A percentile compares a stretch with the other conserved stretches of the same genome.
Conservation (phyloP, 2,113 vertebrate genomes). For the Aphelocoma coerulescens region DNA sequence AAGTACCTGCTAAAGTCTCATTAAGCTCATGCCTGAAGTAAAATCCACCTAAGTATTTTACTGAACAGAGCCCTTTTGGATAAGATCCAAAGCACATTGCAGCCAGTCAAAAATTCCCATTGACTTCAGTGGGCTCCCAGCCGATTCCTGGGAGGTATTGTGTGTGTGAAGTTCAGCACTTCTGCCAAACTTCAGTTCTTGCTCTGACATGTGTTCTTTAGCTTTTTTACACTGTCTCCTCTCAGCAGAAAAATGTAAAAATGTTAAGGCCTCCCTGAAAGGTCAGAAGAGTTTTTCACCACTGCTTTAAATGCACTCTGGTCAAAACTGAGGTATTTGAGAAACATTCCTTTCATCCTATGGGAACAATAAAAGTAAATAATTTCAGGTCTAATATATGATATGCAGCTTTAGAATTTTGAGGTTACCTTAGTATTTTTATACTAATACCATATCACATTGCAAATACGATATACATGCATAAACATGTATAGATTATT, state of each 20-base stretch:
- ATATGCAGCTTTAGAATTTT: not conserved
- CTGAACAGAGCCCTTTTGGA: not conserved
- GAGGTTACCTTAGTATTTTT: not conserved
- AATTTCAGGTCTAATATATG: not conserved
- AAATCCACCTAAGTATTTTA: constrained; percentile 7
- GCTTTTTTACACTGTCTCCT: not conserved
- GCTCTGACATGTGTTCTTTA: constrained; percentile 31
- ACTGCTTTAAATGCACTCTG: not conserved
- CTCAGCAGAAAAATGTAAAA: not conserved
- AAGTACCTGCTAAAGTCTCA: not conserved
- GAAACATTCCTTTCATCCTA: not conserved
- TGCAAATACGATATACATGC: not conserved
- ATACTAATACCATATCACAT: not conserved
- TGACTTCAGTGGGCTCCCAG: constrained; percentile 4
- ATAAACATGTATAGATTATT: not conserved
- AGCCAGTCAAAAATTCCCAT: constrained; percentile 35
- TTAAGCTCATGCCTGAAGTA: constrained; percentile 1
- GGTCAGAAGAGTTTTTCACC: not conserved
- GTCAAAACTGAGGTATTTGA: not conserved
- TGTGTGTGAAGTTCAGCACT: constrained; percentile 20
- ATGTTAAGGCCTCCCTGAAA: not conserved
- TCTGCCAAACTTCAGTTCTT: constrained; percentile 35
- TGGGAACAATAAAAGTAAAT: not conserved
- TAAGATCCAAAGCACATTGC: not conserved
- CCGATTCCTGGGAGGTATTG: constrained; percentile 32